A percentile compares a stretch with the other conserved stretches of the same genome.
These are phyloP conservation scores for Aporrectodea caliginosa DNA, from an alignment of 1,140 invertebrate genomes.

Conservation along the genomic window DNA sequence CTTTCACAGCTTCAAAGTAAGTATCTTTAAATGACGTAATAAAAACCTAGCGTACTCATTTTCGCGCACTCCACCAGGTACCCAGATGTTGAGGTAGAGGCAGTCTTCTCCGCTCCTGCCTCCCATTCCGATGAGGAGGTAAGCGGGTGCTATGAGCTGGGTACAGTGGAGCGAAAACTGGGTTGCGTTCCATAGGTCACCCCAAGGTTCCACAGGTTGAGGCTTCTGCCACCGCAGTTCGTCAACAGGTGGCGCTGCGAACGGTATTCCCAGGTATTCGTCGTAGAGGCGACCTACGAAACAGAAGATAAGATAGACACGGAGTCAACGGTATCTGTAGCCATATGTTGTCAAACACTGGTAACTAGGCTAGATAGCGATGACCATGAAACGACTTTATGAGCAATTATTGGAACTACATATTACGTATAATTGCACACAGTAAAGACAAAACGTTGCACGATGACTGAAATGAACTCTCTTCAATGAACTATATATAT, in stretches of 20 bases:
- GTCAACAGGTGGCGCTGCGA: slow-evolving; percentile 25
- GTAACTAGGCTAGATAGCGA: too few relatives aligned
- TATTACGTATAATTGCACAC: too few relatives aligned
- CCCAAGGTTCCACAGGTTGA: slow-evolving; percentile 8
- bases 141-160: not conserved
- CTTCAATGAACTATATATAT: too few relatives aligned
- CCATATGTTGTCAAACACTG: too few relatives aligned
- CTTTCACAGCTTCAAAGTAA: too few relatives aligned
- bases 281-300: slow-evolving; percentile 1
- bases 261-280: slow-evolving; percentile 31
- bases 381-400: too few relatives aligned
- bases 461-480: too few relatives aligned
- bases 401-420: too few relatives aligned
- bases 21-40: too few relatives aligned
- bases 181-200: not conserved
- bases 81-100: slow-evolving; percentile 45
- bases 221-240: slow-evolving; percentile 22
- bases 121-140: slow-evolving; percentile 13
- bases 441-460: too few relatives aligned
- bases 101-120: slow-evolving; percentile 41
- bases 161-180: slow-evolving; percentile 7
- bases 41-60: not conserved
- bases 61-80: slow-evolving; percentile 25
- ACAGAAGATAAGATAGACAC: too few relatives aligned
- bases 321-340: too few relatives aligned